These are phyloP conservation scores for Epizoanthus ramosus DNA, from an alignment of 92 coral and sea anemone genomes.

Conservation along the genomic window DNA sequence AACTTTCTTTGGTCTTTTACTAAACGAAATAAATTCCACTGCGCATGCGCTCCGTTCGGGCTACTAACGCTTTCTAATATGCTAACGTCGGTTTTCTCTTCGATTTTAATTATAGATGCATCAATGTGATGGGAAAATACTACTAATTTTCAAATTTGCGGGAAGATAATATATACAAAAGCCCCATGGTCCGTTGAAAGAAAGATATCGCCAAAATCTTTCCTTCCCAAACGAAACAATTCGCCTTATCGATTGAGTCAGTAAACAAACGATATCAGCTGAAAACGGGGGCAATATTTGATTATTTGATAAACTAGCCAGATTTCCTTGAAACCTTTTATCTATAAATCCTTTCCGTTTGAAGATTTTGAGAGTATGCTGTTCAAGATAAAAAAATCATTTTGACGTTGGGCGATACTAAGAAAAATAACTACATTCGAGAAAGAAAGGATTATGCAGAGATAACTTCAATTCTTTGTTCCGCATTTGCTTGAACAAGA, in stretches of 20 bases:
- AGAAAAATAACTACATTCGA: constrained; percentile 1
- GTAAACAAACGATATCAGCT: constrained; percentile 37
- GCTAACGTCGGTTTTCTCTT: constrained; percentile 6
- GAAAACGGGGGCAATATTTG: constrained; percentile 37
- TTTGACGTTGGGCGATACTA: not conserved
- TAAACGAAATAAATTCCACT: constrained; percentile 3
- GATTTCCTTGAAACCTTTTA: constrained; percentile 15
- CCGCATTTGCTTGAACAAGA: not conserved
- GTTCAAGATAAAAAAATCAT: constrained; percentile 23
- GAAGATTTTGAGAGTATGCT: constrained; percentile 10
- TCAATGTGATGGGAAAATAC: constrained; percentile 12
- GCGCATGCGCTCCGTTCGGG: constrained; percentile 30
- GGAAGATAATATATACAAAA: constrained; percentile 38
- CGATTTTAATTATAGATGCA: constrained; percentile 21
- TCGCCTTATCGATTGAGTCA: constrained; percentile 31
- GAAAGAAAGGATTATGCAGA: not conserved
- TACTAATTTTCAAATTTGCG: constrained; percentile 15
- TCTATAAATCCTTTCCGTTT: constrained; percentile 29
- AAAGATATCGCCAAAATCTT: constrained; percentile 30
- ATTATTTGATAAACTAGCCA: constrained; percentile 44
- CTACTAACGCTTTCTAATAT: constrained; percentile 32
- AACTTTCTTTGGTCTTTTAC: not conserved
- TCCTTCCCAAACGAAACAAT: constrained; percentile 24
- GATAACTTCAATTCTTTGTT: constrained; percentile 22
- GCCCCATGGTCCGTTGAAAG: constrained; percentile 9